A percentile compares a stretch with the other conserved stretches of the same genome.
Conservation (phyloP, 2,797 vertebrate genomes). For the Lacerta viridis region DNA sequence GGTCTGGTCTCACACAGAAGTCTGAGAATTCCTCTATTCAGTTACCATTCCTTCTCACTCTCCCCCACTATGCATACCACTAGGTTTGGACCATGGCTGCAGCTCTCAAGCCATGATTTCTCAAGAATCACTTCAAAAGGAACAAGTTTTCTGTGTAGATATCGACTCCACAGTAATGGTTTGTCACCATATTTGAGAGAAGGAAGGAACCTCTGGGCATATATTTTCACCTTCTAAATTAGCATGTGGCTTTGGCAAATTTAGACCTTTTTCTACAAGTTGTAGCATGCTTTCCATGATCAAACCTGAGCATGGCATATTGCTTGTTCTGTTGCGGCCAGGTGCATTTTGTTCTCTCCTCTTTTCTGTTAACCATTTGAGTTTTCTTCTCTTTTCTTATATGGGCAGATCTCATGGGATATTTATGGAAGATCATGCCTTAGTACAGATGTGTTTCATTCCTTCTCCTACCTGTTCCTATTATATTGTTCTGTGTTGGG, state of each 20-base stretch:
- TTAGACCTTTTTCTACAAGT: neutral
- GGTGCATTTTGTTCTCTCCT: neutral
- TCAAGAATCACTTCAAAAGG: neutral
- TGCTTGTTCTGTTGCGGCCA: neutral
- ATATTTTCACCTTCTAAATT: neutral
- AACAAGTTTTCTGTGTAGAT: neutral
- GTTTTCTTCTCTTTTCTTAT: neutral
- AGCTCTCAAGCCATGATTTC: neutral
- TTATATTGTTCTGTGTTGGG: neutral
- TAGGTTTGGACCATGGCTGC: neutral
- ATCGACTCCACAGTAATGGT: neutral
- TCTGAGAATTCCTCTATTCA: neutral
- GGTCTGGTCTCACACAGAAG: slow-evolving; percentile 44
- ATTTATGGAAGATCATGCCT: neutral
- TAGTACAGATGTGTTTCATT: neutral
- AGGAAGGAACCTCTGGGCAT: neutral
- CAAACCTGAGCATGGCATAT: neutral
- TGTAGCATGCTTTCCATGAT: neutral
- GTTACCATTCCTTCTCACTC: too few species aligned
- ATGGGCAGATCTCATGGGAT: neutral
- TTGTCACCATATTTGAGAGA: neutral
- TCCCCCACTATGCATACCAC: neutral
- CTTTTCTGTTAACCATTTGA: neutral
- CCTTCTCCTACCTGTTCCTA: neutral
- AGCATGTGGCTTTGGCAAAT: neutral